Percentiles rank a stretch among this genome's conserved stretches.
phyloP scores from a whole-genome alignment of 2,797 vertebrate genomes.

The Silurus lanzhouensis region DNA sequence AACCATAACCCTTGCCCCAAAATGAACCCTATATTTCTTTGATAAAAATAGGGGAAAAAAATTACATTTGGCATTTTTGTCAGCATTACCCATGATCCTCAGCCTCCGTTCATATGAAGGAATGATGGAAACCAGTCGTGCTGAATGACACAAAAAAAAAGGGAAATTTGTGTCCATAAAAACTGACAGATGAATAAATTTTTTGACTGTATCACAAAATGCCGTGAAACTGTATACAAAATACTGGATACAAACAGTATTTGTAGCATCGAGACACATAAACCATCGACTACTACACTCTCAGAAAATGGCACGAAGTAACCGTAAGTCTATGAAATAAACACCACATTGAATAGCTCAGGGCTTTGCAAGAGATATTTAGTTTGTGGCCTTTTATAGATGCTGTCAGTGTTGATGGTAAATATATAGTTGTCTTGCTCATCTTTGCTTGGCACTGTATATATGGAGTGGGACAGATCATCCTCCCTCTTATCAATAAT shows the following conservation, averaged over 20 bases:
- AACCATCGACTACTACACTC: neutral
- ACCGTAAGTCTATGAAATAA: neutral
- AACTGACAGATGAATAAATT: too few relatives aligned
- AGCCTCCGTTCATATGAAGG: too few relatives aligned
- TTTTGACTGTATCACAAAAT: too few relatives aligned
- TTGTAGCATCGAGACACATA: neutral
- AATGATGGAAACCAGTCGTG: too few relatives aligned
- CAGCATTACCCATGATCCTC: too few relatives aligned
- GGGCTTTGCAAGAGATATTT: neutral
- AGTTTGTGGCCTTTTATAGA: neutral
- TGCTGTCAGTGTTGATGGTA: slow-evolving; percentile 54
- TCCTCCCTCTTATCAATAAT: slow-evolving; percentile 44
- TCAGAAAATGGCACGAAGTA: neutral
- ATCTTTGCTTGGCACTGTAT: slow-evolving; percentile 25
- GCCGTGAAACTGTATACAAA: too few relatives aligned
- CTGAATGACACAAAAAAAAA: too few relatives aligned
- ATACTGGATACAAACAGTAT: neutral
- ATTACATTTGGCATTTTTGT: too few relatives aligned
- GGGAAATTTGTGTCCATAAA: too few relatives aligned
- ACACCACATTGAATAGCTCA: neutral
- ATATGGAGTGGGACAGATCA: slow-evolving; percentile 35
- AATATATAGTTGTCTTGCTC: slow-evolving; percentile 42
- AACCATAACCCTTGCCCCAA: too few relatives aligned
- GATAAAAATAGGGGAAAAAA: too few relatives aligned
- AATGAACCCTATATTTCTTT: too few relatives aligned